phyloP scores from a whole-genome alignment of 2,113 vertebrate species.

The Lepus americanus region DNA sequence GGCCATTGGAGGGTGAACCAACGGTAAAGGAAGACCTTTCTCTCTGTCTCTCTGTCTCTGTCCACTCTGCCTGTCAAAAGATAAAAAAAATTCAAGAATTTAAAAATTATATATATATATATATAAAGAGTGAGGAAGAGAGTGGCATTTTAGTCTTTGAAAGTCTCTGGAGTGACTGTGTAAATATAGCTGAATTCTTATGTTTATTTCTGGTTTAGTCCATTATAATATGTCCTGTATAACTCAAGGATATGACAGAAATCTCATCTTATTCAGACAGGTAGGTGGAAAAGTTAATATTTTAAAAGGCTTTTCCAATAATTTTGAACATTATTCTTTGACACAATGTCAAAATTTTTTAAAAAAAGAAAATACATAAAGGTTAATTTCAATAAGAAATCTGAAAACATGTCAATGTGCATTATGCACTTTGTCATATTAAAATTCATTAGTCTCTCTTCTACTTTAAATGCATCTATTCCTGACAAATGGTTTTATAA shows the following conservation, averaged over 20 bases:
- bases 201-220: neutral
- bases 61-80: too few relatives aligned
- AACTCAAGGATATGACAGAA: neutral
- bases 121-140: neutral
- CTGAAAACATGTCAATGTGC: neutral
- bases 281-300: neutral
- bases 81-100: too few relatives aligned
- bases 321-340: slow-evolving; percentile 22
- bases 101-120: too few relatives aligned
- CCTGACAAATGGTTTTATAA: neutral
- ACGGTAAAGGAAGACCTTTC: too few relatives aligned
- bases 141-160: neutral
- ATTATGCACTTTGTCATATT: neutral
- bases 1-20: too few relatives aligned
- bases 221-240: neutral
- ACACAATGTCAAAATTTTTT: neutral
- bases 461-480: neutral
- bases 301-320: neutral
- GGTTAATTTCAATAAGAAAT: neutral
- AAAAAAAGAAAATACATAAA: slow-evolving; percentile 4
- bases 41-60: too few relatives aligned
- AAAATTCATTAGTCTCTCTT: neutral
- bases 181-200: neutral
- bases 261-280: neutral
- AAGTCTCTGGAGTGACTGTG: neutral